Conservation (phyloP, 2,797 vertebrate species). For the Sebastes nivosus region DNA sequence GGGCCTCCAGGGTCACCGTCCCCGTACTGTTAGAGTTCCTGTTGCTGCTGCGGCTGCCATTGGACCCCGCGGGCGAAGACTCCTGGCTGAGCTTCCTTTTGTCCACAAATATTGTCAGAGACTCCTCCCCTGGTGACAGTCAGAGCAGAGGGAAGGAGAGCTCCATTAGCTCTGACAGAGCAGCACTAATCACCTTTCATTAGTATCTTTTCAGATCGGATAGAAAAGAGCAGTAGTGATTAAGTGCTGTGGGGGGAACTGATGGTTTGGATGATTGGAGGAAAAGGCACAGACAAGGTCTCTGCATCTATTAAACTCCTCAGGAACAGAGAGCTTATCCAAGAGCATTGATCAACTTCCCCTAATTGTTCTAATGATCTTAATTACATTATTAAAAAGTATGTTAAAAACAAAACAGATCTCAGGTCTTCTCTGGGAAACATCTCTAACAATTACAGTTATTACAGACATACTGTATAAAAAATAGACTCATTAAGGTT, state of each 20-base stretch:
- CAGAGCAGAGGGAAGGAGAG: conserved; percentile 46
- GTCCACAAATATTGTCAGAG: conserved; percentile 98
- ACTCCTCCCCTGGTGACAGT: conserved; percentile 91
- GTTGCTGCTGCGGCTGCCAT: conserved; percentile 40
- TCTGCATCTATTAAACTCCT: conserved; percentile 49
- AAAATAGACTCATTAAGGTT: background rate
- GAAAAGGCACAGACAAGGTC: conserved; percentile 55
- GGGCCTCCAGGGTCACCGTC: conserved; percentile 88
- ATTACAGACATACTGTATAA: background rate
- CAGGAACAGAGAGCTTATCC: conserved; percentile 35
- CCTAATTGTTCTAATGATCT: conserved; percentile 48
- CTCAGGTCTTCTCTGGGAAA: background rate
- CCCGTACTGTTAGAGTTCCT: conserved; percentile 84
- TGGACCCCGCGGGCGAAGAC: conserved; percentile 46
- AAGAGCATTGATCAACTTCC: conserved; percentile 34
- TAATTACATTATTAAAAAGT: conserved; percentile 27
- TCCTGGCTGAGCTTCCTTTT: conserved; percentile 92
- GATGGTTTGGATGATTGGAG: conserved; percentile 63
- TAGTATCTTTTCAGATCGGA: conserved; percentile 63
- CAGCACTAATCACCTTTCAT: conserved; percentile 75
- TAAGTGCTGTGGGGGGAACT: conserved; percentile 50
- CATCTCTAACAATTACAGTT: background rate
- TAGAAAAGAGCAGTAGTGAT: conserved; percentile 61
- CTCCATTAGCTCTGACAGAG: conserved; percentile 70
- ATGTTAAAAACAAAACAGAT: conserved; percentile 15